These are phyloP conservation scores for Hirundo rustica DNA, from an alignment of 2,797 vertebrate genomes.

Conservation along the genomic window DNA sequence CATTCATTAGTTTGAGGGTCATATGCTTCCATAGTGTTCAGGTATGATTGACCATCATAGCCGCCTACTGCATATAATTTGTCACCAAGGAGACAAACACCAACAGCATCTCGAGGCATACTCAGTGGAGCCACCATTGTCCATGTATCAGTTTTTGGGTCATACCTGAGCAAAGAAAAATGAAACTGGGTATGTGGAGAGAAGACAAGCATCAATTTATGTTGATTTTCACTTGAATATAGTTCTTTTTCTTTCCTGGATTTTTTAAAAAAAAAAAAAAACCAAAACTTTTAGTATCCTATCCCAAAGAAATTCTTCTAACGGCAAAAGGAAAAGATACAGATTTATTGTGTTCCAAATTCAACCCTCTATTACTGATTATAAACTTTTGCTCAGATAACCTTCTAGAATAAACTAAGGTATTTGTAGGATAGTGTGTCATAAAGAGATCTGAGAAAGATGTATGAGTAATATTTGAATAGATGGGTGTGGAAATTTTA, in stretches of 20 bases:
- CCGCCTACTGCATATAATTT: constrained; percentile 81
- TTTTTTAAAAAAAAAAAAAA: no score
- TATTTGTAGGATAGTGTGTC: neutral
- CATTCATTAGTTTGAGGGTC: constrained; percentile 82
- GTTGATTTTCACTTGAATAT: neutral
- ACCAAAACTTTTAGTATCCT: neutral
- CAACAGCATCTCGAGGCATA: constrained; percentile 81
- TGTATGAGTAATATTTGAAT: neutral
- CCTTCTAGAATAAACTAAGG: neutral
- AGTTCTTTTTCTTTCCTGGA: rapidly evolving
- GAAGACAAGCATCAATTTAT: neutral
- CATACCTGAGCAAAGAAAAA: constrained; percentile 70
- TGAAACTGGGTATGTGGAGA: neutral
- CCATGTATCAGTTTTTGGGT: constrained; percentile 83
- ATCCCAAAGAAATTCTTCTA: neutral
- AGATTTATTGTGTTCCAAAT: neutral
- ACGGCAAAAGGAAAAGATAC: neutral
- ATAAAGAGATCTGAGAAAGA: neutral
- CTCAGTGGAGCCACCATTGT: constrained; percentile 81
- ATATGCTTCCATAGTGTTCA: constrained; percentile 82
- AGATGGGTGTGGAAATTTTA: neutral
- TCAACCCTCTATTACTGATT: neutral
- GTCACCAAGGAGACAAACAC: constrained; percentile 81
- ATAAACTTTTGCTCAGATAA: neutral
- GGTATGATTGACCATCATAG: constrained; percentile 80